phyloP scores from a whole-genome alignment of 2,797 vertebrate species.

The Tapera naevia region DNA sequence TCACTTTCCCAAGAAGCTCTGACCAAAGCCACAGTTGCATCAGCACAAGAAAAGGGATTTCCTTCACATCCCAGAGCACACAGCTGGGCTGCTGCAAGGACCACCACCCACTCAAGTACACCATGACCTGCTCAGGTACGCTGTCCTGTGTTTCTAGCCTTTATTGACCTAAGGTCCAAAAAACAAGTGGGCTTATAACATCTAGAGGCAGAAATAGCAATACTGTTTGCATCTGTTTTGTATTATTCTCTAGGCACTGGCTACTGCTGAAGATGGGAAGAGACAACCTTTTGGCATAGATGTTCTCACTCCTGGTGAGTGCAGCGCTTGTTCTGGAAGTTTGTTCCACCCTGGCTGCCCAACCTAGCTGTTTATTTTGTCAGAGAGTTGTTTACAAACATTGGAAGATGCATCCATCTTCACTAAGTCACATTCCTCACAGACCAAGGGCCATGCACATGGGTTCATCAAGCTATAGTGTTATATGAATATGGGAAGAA shows the following conservation, averaged over 20 bases:
- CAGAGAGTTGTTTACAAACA: background rate
- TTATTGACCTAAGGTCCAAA: background rate
- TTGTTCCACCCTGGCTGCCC: background rate
- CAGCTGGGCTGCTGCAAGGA: background rate
- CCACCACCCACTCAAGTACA: background rate
- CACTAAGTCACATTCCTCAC: background rate
- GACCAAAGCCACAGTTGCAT: background rate
- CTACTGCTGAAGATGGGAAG: background rate
- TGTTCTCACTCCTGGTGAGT: background rate
- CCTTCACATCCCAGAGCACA: background rate
- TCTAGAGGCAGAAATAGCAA: background rate
- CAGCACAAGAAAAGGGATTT: background rate
- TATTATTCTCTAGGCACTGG: background rate
- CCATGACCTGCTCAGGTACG: background rate
- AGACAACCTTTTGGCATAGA: background rate
- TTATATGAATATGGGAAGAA: background rate
- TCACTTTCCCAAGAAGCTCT: background rate
- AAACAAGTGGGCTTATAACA: background rate
- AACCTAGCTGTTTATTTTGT: background rate
- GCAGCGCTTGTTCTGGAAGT: background rate
- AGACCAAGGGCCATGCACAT: fast-evolving
- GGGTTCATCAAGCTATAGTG: background rate
- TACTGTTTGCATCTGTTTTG: background rate
- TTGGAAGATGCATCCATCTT: background rate
- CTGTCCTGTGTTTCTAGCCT: background rate